Percentiles rank a stretch among this genome's conserved stretches.
Evolutionary conservation across 2,888 invertebrate genomes (phyloP).

Genomic region (Drosophila demipolita): DNA sequence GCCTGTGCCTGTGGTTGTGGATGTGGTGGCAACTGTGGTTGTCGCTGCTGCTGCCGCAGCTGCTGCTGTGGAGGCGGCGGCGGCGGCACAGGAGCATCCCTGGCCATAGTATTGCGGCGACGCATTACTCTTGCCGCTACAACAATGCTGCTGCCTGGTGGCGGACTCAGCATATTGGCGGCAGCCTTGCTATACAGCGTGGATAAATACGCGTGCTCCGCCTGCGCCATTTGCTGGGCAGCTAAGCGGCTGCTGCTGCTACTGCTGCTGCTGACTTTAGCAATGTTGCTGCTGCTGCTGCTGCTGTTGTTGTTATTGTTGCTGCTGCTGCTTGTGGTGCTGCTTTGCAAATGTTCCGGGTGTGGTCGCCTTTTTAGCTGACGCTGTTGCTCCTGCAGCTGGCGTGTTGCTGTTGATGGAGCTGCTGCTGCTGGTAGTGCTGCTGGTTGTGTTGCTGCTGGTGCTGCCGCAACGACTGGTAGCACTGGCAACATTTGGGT

Average conservation of each 20-base stretch:
- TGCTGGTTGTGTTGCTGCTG: constrained; percentile 39
- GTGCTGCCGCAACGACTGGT: constrained; percentile 23
- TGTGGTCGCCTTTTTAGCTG: constrained; percentile 55
- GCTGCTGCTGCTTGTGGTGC: constrained; percentile 26
- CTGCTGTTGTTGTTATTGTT: not conserved
- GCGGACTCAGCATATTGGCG: constrained; percentile 84
- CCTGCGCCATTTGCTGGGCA: constrained; percentile 81
- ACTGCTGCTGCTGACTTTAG: constrained; percentile 12
- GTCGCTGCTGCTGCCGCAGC: not conserved
- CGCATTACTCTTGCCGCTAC: constrained; percentile 44
- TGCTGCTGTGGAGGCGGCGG: not conserved
- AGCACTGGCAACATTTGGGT: constrained; percentile 27
- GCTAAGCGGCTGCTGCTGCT: constrained; percentile 34
- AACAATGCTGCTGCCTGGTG: constrained; percentile 64
- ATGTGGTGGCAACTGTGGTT: not conserved
- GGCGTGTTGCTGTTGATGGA: constrained; percentile 40
- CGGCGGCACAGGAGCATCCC: not conserved
- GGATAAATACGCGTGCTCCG: constrained; percentile 82
- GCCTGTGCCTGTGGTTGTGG: not conserved
- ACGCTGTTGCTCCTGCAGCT: constrained; percentile 49
- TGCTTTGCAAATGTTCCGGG: constrained; percentile 43
- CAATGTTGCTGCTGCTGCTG: constrained; percentile 15
- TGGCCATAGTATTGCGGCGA: constrained; percentile 23
- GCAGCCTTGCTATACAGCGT: constrained; percentile 80
- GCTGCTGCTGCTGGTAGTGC: constrained; percentile 30